Evolutionary conservation across 2,888 invertebrate genomes (phyloP).

Genomic region (Machimus atricapillus): DNA sequence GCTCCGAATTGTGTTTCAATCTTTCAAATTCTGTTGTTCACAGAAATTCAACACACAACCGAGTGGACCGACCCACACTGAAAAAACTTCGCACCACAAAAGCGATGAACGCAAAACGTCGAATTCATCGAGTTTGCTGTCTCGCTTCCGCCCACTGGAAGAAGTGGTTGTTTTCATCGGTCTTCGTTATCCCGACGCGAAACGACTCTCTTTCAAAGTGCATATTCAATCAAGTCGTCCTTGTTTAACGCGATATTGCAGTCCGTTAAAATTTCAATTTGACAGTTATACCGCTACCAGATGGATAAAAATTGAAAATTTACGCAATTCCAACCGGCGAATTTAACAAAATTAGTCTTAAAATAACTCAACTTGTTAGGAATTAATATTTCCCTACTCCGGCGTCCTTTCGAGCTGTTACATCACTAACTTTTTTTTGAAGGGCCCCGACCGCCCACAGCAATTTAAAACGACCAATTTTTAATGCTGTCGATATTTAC

Average conservation of each 20-base stretch:
- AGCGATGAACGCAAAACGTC: background rate
- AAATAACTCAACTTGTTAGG: background rate
- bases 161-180: background rate
- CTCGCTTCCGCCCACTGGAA: background rate
- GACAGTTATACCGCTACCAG: constrained; percentile 41
- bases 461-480: background rate
- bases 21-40: constrained; percentile 1
- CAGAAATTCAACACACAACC: constrained; percentile 31
- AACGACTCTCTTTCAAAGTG: background rate
- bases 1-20: background rate
- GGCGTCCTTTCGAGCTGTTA: background rate
- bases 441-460: background rate
- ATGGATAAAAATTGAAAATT: background rate
- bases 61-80: constrained; percentile 36
- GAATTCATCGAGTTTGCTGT: background rate
- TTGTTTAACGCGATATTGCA: constrained; percentile 1
- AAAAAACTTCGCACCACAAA: constrained; percentile 8
- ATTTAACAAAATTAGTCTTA: background rate
- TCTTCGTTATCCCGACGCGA: background rate
- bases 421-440: background rate
- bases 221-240: background rate
- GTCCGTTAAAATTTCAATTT: constrained; percentile 40
- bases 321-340: background rate
- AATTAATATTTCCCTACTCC: background rate
- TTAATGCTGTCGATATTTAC: background rate